phyloP scores from a whole-genome alignment of 2,113 vertebrate genomes.

The Pardalotus punctatus region DNA sequence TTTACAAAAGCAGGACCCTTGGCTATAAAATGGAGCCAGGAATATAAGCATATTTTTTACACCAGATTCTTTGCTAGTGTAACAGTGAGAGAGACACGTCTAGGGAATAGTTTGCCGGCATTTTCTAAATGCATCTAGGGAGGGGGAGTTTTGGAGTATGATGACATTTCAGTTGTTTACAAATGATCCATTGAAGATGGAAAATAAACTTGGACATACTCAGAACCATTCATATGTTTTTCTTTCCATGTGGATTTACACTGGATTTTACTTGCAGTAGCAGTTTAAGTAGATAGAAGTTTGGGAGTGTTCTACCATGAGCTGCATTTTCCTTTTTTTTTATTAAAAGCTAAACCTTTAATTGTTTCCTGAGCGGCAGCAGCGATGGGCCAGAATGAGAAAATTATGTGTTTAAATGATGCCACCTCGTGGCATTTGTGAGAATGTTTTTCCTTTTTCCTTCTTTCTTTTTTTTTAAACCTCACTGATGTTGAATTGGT shows the following conservation, averaged over 20 bases:
- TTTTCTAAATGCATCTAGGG: background rate
- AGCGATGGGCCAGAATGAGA: rapidly evolving
- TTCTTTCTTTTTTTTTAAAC: too few species aligned
- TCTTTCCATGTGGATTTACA: background rate
- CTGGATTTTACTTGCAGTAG: background rate
- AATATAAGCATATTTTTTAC: background rate
- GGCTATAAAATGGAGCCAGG: background rate
- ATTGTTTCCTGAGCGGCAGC: background rate
- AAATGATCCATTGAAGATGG: background rate
- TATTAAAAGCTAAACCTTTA: background rate
- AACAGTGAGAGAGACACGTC: background rate
- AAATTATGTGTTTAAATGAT: background rate
- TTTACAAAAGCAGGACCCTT: background rate
- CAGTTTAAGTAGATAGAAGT: background rate
- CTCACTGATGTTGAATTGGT: background rate
- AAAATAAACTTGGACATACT: background rate
- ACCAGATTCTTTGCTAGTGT: background rate
- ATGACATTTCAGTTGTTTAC: background rate
- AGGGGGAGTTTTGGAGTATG: background rate
- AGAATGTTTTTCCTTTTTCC: background rate
- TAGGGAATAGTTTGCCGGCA: background rate
- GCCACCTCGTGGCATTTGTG: conserved; percentile 59
- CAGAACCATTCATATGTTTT: background rate
- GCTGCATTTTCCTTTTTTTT: background rate
- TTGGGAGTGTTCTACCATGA: background rate